phyloP scores from a whole-genome alignment of 2,888 invertebrate genomes.

The Drosophila tanythrix region DNA sequence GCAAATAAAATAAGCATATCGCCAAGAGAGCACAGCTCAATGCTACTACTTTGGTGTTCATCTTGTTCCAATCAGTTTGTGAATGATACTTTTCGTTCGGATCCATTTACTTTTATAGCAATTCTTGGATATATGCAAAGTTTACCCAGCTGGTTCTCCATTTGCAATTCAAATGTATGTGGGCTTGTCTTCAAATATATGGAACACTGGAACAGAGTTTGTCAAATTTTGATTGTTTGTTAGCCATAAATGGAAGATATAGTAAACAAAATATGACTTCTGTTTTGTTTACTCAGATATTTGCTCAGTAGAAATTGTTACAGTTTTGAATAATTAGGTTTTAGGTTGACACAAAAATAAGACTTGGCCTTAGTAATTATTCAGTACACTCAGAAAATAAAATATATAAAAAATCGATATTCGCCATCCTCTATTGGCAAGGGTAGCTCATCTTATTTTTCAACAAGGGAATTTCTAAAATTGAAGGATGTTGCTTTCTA shows the following conservation, averaged over 20 bases:
- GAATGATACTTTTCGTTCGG: slow-evolving; percentile 23
- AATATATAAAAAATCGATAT: background rate
- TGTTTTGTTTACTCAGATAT: background rate
- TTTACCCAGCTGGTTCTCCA: slow-evolving; percentile 5
- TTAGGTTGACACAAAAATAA: background rate
- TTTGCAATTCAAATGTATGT: background rate
- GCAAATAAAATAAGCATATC: slow-evolving; percentile 23
- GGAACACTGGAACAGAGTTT: background rate
- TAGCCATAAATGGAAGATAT: background rate
- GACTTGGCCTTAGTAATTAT: background rate
- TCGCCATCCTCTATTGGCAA: background rate
- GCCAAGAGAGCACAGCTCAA: slow-evolving; percentile 33
- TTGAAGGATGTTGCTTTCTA: background rate
- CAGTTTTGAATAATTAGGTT: background rate
- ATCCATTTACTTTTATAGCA: slow-evolving; percentile 24
- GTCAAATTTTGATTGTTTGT: background rate
- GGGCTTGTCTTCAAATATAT: background rate
- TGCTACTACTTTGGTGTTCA: slow-evolving; percentile 14
- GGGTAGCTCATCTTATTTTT: background rate
- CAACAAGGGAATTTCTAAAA: background rate
- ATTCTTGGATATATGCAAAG: background rate
- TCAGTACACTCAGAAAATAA: background rate
- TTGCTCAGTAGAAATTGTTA: background rate
- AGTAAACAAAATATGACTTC: background rate
- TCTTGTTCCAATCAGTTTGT: slow-evolving; percentile 10